These are phyloP conservation scores for Herpailurus yagouaroundi DNA, from an alignment of 2,113 vertebrate genomes.

Conservation along the genomic window DNA sequence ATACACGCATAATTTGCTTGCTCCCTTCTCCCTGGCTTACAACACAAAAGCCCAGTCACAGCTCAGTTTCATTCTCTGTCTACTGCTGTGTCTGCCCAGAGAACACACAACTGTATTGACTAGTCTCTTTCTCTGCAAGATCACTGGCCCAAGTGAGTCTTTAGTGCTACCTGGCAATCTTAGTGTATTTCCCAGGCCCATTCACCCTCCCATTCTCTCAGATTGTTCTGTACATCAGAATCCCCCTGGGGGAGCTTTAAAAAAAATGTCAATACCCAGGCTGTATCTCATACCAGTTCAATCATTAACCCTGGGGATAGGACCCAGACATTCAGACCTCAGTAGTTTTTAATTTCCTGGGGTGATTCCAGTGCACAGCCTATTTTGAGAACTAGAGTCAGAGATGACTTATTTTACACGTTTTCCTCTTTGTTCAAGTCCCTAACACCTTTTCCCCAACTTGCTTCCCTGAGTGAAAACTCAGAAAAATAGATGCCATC, in stretches of 20 bases:
- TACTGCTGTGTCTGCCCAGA: neutral
- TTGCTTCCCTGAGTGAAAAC: conserved; percentile 36
- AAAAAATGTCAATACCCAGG: neutral
- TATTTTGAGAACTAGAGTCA: neutral
- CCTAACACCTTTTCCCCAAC: neutral
- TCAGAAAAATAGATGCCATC: neutral
- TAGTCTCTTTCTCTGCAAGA: neutral
- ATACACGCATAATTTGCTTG: neutral
- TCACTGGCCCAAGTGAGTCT: neutral
- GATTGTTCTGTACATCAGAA: neutral
- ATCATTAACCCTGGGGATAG: neutral
- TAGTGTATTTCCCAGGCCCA: neutral
- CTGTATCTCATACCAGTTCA: neutral
- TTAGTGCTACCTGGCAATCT: neutral
- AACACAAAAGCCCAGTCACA: neutral
- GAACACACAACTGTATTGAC: neutral
- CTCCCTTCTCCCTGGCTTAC: neutral
- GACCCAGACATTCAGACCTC: neutral
- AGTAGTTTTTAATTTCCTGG: neutral
- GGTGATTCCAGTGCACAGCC: neutral
- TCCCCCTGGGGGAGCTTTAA: neutral
- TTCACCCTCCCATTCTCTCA: neutral
- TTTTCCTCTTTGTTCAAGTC: neutral
- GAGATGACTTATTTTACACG: neutral
- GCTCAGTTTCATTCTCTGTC: neutral